phyloP scores from a whole-genome alignment of 2,888 invertebrate species.

The Pogonocherus hispidulus region DNA sequence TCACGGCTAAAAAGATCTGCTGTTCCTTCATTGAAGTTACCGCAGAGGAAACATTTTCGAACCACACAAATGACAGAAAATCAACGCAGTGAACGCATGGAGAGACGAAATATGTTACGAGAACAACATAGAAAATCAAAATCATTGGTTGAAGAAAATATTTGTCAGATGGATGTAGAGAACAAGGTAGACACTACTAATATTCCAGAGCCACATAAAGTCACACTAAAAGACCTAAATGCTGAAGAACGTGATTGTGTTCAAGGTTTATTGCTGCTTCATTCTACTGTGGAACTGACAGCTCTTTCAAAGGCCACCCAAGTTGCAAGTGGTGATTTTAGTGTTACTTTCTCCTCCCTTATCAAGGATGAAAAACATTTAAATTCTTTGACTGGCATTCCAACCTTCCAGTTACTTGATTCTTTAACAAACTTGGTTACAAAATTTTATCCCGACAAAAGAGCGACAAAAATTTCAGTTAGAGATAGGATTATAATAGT shows the following conservation, averaged over 20 bases:
- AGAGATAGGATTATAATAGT: too few relatives aligned
- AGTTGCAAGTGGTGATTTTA: conserved; percentile 10
- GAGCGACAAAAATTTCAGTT: too few relatives aligned
- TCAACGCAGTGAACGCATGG: background rate
- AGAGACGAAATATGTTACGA: background rate
- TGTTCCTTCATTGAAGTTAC: background rate
- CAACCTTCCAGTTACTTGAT: too few relatives aligned
- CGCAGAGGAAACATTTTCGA: background rate
- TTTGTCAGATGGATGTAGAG: background rate
- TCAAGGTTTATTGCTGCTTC: too few relatives aligned
- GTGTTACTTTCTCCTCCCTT: background rate
- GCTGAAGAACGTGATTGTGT: too few relatives aligned
- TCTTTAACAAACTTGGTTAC: too few relatives aligned
- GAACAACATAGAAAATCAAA: background rate
- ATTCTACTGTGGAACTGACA: too few relatives aligned
- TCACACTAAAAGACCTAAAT: too few relatives aligned
- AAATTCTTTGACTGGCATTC: background rate
- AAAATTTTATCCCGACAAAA: too few relatives aligned
- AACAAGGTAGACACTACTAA: background rate
- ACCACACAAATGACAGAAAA: background rate
- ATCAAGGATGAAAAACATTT: background rate
- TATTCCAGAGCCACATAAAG: too few relatives aligned
- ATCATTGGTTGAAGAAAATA: background rate
- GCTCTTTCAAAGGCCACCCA: too few relatives aligned
- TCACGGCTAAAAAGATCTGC: too few relatives aligned